phyloP scores from a whole-genome alignment of 2,888 invertebrate species.

The Eupithecia subfuscata region DNA sequence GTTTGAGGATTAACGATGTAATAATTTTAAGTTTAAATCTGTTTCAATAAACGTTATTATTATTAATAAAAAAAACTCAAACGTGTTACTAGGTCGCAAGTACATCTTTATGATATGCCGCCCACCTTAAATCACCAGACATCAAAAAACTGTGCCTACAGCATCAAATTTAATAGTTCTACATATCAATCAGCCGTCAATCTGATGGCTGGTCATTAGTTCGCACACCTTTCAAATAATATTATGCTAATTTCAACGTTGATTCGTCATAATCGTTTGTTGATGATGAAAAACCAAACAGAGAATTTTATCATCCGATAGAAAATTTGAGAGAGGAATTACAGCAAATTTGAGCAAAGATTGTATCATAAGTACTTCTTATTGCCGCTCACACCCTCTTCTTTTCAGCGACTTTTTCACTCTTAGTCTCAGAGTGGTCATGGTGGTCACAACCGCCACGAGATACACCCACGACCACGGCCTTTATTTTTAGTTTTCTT shows the following conservation, averaged over 20 bases:
- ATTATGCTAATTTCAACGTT: constrained; percentile 43
- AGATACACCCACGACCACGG: too few species aligned
- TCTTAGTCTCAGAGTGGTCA: too few species aligned
- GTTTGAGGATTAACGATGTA: too few species aligned
- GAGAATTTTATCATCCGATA: not conserved
- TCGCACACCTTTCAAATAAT: constrained; percentile 52
- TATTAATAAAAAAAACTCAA: not conserved
- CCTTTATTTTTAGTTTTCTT: too few species aligned
- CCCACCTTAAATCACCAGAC: constrained; percentile 40
- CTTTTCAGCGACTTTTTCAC: too few species aligned
- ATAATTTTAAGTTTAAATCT: too few species aligned
- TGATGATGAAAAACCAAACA: constrained; percentile 3
- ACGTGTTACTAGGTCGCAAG: constrained; percentile 39
- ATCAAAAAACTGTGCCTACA: constrained; percentile 45
- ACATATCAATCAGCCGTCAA: constrained; percentile 54
- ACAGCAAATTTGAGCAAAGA: too few species aligned
- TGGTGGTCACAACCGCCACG: too few species aligned
- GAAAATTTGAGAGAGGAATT: not conserved
- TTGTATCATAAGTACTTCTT: not conserved
- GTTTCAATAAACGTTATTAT: too few species aligned
- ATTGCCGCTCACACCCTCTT: not conserved
- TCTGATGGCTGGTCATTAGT: constrained; percentile 47
- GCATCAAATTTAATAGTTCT: constrained; percentile 52
- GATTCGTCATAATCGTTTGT: constrained; percentile 39
- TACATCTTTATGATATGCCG: constrained; percentile 26